Percentiles rank a stretch among this genome's conserved stretches.
These are phyloP conservation scores for Sarcophilus harrisii DNA, from an alignment of 2,797 vertebrate genomes.

Conservation along the genomic window DNA sequence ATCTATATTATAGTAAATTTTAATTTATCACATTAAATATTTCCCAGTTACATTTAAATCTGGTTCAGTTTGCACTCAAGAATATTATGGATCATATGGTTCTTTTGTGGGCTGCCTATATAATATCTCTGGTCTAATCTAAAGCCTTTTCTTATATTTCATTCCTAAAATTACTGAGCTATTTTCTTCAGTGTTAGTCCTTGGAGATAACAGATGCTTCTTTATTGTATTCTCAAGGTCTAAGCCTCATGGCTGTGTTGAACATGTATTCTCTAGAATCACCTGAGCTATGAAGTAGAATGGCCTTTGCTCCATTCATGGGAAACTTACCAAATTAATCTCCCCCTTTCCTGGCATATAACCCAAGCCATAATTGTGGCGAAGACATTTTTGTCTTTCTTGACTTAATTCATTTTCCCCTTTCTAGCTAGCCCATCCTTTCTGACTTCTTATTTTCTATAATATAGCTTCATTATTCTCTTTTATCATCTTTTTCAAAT, in stretches of 20 bases:
- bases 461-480: neutral
- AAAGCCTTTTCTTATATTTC: neutral
- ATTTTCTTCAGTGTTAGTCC: neutral
- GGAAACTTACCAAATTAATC: neutral
- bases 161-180: neutral
- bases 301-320: neutral
- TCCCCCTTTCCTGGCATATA: neutral
- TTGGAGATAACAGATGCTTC: neutral
- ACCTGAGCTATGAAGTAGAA: neutral
- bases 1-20: neutral
- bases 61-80: neutral
- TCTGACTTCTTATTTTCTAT: neutral
- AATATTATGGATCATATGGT: neutral
- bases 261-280: neutral
- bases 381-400: neutral
- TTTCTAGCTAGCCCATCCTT: neutral
- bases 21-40: neutral
- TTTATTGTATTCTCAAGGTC: neutral
- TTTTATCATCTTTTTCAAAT: neutral
- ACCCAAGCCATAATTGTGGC: neutral
- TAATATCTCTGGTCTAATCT: neutral
- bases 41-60: neutral
- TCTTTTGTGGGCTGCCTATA: neutral
- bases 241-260: neutral
- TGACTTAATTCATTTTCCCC: neutral